Base-by-base conservation (phyloP, 2,797 vertebrate genomes). In the Micromesistius poutassou region DNA sequence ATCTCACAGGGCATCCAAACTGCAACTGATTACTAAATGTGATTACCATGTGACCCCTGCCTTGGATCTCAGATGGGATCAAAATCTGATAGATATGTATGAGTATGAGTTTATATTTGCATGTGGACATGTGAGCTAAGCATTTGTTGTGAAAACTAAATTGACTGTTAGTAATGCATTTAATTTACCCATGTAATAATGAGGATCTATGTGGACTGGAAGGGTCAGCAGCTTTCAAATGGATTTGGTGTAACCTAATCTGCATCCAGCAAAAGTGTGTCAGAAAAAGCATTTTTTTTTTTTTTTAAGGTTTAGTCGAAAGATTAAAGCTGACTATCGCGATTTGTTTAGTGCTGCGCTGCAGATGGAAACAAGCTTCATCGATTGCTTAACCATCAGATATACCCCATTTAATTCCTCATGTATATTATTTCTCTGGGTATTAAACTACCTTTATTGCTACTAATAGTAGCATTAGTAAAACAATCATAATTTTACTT, bases 171-270 rank as follows among this genome's bases (percentile, higher is more conserved):
- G 79, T 74, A 77, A 77, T 73, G 76, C 72, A 81, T 79, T 62
- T 80, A 42, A 83, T 79, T 85, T 79, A 55, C n/a, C 70, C 72
- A 55, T 40, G 42, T 77, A 73, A 87, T 91, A 87, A 87, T 90
- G 88, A 86, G 87, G 87, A 38, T 82, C 83, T 78, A 75, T 73
- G 55, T 76, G 78, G 83, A 83, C 86, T 82, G 81, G 85, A 89
- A 79, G 50, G 84, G 87, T 79, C 75, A 77, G 46, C 81, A 81
- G 81, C 83, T 89, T 77, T 90, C 22, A 91, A 92, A 94, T 93
- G 88, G 92, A 93, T 93, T 90, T 89, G 87, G 91, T 89, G 85
- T 84, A 73, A 81, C 85, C 85, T 62, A 62, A 62, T 62, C 22
- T 62, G 50, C 50, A 62, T 62, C 19, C 19, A 62, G 50, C 22